These are phyloP conservation scores for Pristionchus exspectatus DNA, from an alignment of 2,888 invertebrate genomes.

Conservation along the genomic window DNA sequence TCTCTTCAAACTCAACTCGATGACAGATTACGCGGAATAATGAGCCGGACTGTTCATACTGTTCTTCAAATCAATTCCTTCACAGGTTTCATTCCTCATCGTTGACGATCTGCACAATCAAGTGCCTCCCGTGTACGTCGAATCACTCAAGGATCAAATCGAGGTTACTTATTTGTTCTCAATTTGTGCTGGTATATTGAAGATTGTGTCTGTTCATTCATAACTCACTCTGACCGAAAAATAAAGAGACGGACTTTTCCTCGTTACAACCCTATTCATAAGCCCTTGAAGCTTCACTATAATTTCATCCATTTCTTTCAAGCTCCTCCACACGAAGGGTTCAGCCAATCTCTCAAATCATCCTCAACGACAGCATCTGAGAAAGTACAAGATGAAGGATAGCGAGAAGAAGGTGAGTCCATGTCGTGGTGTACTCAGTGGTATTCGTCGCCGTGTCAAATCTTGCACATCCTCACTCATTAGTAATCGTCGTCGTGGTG, in stretches of 20 bases:
- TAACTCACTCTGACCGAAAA: background rate
- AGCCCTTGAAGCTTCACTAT: background rate
- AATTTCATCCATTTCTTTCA: background rate
- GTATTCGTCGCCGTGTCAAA: constrained; percentile 22
- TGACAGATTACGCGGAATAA: no score
- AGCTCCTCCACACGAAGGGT: constrained; percentile 70
- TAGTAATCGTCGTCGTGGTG: constrained; percentile 49
- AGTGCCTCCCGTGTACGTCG: constrained; percentile 73
- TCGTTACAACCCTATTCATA: background rate
- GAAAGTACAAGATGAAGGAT: constrained; percentile 66
- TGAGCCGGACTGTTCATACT: no score
- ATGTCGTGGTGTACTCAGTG: constrained; percentile 50
- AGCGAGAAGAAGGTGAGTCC: constrained; percentile 61
- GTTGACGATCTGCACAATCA: constrained; percentile 74
- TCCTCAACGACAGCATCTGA: constrained; percentile 71
- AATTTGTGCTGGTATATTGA: background rate
- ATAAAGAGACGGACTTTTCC: background rate
- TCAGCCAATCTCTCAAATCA: constrained; percentile 67
- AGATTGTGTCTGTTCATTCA: background rate
- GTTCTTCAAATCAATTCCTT: background rate
- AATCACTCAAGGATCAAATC: constrained; percentile 68
- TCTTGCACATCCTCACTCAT: background rate
- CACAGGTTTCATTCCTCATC: constrained; percentile 68
- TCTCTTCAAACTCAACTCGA: no score
- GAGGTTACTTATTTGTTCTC: constrained; percentile 56